Base-by-base conservation (phyloP, 2,113 vertebrate genomes). In the human (Homo sapiens) region DNA sequence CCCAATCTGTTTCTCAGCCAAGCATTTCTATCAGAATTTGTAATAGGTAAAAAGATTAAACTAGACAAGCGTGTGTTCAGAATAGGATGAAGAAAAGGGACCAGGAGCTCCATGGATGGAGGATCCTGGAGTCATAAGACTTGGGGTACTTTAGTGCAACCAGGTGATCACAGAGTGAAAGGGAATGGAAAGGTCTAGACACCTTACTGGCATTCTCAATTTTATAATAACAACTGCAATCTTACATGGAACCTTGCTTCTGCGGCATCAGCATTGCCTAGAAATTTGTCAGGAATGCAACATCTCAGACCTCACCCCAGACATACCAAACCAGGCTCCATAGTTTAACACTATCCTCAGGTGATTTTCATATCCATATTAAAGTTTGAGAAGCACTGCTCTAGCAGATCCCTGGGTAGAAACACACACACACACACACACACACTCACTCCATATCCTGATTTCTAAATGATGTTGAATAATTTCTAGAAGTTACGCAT, bases 401-500 rank as follows among this genome's bases (percentile, higher is more conserved):
- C 6, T 92, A 72, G 83, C 61, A 79, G 17, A 78, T 79, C 52
- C 55, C 80, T 35, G n/a, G 4, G 22, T 10, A 83, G 57, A 17
- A 25, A 57, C 61, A 64, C 27, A 32, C 27, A 4, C 8, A 8
- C 8, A 0, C 1, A 17, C n/a, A 40, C 25, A 35, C 25, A 25
- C 18, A 2, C 32, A 13, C n/a, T 45, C 45, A 40, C 12, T 30
- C 66, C n/a, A 7, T 38, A 11, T 64, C 7, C 57, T 38, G 27
- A 50, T 89, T 95, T 90, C 80, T 90, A 75, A 85, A 43, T 40
- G 40, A 68, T n/a, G 35, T 68, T 82, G 45, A 55, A 8, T 93
- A 57, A 50, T 90, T 84, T 93, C 50, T 95, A 84, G 57, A 93
- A 93, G 43, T 45, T 78, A 89, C 87, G 45, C 35, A 50, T 83